These are phyloP conservation scores for Gryllus longicercus DNA, from an alignment of 2,888 invertebrate genomes.

Conservation along the genomic window DNA sequence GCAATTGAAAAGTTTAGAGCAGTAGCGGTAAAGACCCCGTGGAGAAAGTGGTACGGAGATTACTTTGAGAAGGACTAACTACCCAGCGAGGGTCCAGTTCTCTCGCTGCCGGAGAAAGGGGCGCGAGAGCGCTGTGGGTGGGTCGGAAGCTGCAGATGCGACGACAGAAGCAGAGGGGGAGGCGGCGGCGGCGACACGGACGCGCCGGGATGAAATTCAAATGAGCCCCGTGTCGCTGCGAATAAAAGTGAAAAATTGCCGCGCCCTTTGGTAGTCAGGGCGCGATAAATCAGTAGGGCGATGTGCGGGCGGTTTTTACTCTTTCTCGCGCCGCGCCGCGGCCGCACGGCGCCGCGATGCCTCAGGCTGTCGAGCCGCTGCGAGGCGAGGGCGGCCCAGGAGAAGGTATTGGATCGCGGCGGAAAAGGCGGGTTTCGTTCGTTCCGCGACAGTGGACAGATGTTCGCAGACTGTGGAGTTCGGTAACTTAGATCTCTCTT, in stretches of 20 bases:
- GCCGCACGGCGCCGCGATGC: neutral
- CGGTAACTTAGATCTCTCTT: too few species aligned
- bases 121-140: too few species aligned
- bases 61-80: too few species aligned
- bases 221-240: conserved; percentile 10
- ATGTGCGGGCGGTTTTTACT: neutral
- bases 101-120: too few species aligned
- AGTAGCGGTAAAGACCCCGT: too few species aligned
- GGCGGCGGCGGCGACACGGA: neutral
- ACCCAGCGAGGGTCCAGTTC: too few species aligned
- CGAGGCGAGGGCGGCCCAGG: neutral
- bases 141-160: neutral
- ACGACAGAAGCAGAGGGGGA: neutral
- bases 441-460: too few species aligned
- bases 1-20: too few species aligned
- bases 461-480: too few species aligned
- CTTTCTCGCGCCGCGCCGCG: neutral
- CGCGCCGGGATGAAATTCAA: conserved; percentile 2
- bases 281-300: neutral
- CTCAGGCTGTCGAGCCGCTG: neutral
- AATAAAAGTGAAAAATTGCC: conserved; percentile 17
- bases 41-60: too few species aligned
- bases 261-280: neutral
- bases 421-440: too few species aligned
- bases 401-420: neutral